Percentiles rank a stretch among this genome's conserved stretches.
Evolutionary conservation across 2,797 vertebrate species (phyloP).

Genomic region (Tenualosa thibaudeaui): DNA sequence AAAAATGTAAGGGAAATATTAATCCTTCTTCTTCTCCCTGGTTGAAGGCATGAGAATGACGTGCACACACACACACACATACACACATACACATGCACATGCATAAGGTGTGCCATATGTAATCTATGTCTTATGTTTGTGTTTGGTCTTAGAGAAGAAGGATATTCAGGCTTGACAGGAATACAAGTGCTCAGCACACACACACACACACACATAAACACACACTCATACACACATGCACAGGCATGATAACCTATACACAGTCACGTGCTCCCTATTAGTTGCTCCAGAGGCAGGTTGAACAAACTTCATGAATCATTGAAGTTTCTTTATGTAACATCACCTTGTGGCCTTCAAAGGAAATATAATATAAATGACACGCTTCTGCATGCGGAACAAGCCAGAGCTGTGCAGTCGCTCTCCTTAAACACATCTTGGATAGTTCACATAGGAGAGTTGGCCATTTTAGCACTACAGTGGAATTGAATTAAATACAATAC

Average conservation of each 20-base stretch:
- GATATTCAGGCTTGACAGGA: no score
- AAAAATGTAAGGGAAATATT: not conserved
- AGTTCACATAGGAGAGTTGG: not conserved
- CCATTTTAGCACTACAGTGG: no score
- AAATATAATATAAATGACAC: not conserved
- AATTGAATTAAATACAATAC: no score
- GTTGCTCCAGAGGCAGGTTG: not conserved
- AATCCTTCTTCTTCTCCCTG: not conserved
- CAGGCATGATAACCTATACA: no score
- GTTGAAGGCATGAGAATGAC: no score
- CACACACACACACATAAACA: no score
- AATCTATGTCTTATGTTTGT: no score
- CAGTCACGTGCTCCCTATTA: not conserved
- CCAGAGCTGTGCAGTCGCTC: not conserved
- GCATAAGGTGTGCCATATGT: no score
- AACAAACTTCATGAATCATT: not conserved
- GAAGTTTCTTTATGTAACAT: not conserved
- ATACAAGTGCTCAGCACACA: no score
- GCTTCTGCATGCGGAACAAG: not conserved
- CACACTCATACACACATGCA: no score
- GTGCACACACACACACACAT: not conserved
- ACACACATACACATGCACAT: not conserved
- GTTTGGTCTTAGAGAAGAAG: no score
- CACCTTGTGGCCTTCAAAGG: not conserved
- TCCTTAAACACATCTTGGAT: no score